Evolutionary conservation across 2,113 vertebrate genomes (phyloP).

Genomic region (Chunga burmeisteri): DNA sequence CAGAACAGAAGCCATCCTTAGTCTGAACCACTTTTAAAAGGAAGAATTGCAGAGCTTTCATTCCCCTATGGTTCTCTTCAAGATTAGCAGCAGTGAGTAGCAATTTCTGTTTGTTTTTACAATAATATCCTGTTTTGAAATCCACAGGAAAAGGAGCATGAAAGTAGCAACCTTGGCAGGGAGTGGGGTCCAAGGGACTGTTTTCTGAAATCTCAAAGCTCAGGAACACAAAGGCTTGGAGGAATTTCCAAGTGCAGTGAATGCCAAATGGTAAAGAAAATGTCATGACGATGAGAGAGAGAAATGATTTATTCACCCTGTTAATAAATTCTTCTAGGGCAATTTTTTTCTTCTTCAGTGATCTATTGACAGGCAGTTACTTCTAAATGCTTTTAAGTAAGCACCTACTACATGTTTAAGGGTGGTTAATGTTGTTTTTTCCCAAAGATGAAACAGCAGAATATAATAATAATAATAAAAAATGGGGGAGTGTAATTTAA

Average conservation of each 20-base stretch:
- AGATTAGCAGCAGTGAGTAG: slow-evolving; percentile 28
- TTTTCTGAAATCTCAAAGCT: slow-evolving; percentile 41
- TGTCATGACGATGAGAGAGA: slow-evolving; percentile 19
- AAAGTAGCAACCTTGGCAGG: slow-evolving; percentile 55
- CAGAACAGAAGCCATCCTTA: not conserved
- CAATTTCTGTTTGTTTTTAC: slow-evolving; percentile 56
- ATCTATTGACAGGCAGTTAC: not conserved
- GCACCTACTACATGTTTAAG: not conserved
- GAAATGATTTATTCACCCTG: not conserved
- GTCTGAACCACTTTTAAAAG: not conserved
- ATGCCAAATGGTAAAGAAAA: slow-evolving; percentile 49
- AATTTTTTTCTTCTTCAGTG: not conserved
- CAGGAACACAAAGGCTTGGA: slow-evolving; percentile 44
- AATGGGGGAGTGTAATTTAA: not conserved
- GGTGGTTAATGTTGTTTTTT: not conserved
- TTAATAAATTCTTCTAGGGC: not conserved
- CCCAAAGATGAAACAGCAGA: not conserved
- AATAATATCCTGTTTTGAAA: slow-evolving; percentile 69
- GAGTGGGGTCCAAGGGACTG: not conserved
- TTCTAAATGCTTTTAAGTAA: not conserved
- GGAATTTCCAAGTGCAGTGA: slow-evolving; percentile 8
- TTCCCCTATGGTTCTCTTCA: slow-evolving; percentile 6
- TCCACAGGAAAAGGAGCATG: slow-evolving; percentile 65
- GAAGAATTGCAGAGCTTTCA: not conserved
- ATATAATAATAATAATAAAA: not conserved